Percentiles rank a stretch among this genome's conserved stretches.
Conservation (phyloP, 1,140 invertebrate species). For the Antheraea pernyi region DNA sequence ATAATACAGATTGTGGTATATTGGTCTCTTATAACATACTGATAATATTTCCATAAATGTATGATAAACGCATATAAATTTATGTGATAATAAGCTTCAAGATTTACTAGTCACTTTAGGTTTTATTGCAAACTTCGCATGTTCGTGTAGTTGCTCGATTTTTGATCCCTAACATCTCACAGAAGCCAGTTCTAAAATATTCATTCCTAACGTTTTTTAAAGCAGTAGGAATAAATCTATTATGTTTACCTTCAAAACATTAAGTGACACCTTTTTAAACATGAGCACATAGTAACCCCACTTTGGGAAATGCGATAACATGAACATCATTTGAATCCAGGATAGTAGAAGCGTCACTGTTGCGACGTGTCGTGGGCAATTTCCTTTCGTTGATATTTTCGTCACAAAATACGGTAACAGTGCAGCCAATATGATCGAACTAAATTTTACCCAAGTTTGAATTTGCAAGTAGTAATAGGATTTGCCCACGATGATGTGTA, state of each 20-base stretch:
- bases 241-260: slow-evolving; percentile 70
- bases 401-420: slow-evolving; percentile 47
- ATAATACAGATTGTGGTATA: background rate
- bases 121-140: too few relatives aligned
- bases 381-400: slow-evolving; percentile 28
- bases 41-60: too few relatives aligned
- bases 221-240: too few relatives aligned
- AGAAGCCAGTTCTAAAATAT: too few relatives aligned
- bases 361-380: slow-evolving; percentile 77
- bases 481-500: slow-evolving; percentile 69
- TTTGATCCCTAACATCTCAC: too few relatives aligned
- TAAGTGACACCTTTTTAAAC: slow-evolving; percentile 77
- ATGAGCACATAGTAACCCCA: slow-evolving; percentile 79
- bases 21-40: too few relatives aligned
- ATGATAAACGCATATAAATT: too few relatives aligned
- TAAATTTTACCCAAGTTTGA: slow-evolving; percentile 77
- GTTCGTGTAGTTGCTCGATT: too few relatives aligned
- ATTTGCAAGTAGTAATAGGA: slow-evolving; percentile 72
- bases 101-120: too few relatives aligned
- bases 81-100: too few relatives aligned
- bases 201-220: too few relatives aligned
- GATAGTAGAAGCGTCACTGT: slow-evolving; percentile 75
- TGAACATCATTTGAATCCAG: slow-evolving; percentile 79
- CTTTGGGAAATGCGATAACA: slow-evolving; percentile 79
- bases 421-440: slow-evolving; percentile 53